Conservation (phyloP, 2,113 vertebrate genomes). For the Cynoglossus semilaevis region DNA sequence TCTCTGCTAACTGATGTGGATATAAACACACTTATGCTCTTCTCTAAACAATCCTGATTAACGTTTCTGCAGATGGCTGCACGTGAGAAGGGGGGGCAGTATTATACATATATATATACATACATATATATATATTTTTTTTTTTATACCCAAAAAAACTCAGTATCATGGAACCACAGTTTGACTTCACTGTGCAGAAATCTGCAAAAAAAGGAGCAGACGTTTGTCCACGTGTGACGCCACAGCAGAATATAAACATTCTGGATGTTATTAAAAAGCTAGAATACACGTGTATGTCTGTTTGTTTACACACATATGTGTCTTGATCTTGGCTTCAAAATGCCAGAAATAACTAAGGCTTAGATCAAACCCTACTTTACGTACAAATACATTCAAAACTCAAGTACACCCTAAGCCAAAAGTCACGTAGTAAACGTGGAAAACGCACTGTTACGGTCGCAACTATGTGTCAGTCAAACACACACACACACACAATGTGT, state of each 20-base stretch:
- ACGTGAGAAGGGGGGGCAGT: too few relatives aligned
- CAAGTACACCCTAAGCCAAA: slow-evolving; percentile 11
- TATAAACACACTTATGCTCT: background rate
- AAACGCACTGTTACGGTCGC: slow-evolving; percentile 7
- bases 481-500: slow-evolving; percentile 14
- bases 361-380: slow-evolving; percentile 27
- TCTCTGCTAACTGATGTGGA: background rate
- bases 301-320: slow-evolving; percentile 17
- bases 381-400: slow-evolving; percentile 3
- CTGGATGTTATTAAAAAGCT: too few relatives aligned
- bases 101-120: too few relatives aligned
- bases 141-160: too few relatives aligned
- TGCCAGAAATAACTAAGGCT: slow-evolving; percentile 58
- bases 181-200: too few relatives aligned
- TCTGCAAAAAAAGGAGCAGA: too few relatives aligned
- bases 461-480: slow-evolving; percentile 17
- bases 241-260: too few relatives aligned
- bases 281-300: slow-evolving; percentile 16
- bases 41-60: background rate
- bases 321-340: slow-evolving; percentile 16
- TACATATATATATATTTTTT: too few relatives aligned
- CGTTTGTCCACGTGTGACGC: too few relatives aligned
- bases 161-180: too few relatives aligned
- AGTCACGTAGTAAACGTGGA: slow-evolving; percentile 15
- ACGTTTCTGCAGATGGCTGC: too few relatives aligned